These are phyloP conservation scores for Scylla paramamosain DNA, from an alignment of 1,140 invertebrate species.

Conservation along the genomic window DNA sequence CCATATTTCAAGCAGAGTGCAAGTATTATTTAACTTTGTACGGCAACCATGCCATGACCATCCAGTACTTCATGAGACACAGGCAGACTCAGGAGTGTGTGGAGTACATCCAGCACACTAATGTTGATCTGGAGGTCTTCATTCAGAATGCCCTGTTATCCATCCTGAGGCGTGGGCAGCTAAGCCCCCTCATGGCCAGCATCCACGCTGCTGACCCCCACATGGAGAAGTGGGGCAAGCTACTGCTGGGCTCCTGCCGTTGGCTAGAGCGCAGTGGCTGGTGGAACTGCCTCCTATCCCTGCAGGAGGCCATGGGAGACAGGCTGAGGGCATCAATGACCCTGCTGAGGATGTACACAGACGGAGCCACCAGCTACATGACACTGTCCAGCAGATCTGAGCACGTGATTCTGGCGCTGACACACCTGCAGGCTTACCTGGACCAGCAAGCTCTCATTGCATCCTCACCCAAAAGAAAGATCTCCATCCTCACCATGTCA, in stretches of 20 bases:
- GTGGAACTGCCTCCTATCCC: conserved; percentile 67
- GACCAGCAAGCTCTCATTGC: conserved; percentile 45
- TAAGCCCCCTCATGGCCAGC: conserved; percentile 43
- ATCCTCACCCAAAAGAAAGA: conserved; percentile 46
- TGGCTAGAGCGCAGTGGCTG: conserved; percentile 59
- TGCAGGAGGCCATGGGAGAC: conserved; percentile 65
- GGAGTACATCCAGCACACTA: conserved; percentile 58
- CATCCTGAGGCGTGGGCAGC: conserved; percentile 57
- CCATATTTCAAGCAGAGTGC: conserved; percentile 61
- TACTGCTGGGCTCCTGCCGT: conserved; percentile 59
- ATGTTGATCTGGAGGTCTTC: conserved; percentile 49
- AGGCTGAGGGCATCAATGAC: conserved; percentile 69
- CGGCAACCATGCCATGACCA: conserved; percentile 67
- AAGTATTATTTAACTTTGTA: conserved; percentile 69
- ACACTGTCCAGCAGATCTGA: conserved; percentile 49
- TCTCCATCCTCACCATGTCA: conserved; percentile 43
- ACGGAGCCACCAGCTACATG: conserved; percentile 34
- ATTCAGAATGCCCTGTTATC: conserved; percentile 55
- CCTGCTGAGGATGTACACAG: conserved; percentile 61
- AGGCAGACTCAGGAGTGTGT: conserved; percentile 64
- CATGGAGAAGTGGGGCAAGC: conserved; percentile 67
- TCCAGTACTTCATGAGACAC: conserved; percentile 69
- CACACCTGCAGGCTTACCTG: conserved; percentile 65
- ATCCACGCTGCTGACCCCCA: conserved; percentile 51
- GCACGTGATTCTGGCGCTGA: conserved; percentile 31